Base-by-base conservation (phyloP, 2,888 invertebrate genomes). In the Tethea ocularis region DNA sequence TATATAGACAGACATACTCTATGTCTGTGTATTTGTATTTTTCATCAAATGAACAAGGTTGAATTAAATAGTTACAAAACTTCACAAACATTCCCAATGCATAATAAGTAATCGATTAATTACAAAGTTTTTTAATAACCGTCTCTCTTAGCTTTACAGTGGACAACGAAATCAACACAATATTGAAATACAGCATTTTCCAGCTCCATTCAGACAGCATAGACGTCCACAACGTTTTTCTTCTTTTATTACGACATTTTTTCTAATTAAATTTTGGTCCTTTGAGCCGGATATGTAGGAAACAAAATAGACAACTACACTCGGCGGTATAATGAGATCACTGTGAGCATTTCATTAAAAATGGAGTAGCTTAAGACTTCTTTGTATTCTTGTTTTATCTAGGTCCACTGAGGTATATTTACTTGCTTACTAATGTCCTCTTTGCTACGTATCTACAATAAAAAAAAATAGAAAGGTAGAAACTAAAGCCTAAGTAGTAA, bases 231-330 rank as follows among this genome's bases (percentile, higher is more conserved):
- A n/a, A n/a, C 41, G 41, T n/a, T 17, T 41, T 41, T 41, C 41
- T 17, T 41, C 41, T 41, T 41, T 41, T 41, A 41, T 41, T 41
- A 41, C 17, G 41, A 41, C 41, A 41, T 41, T 41, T 41, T 17
- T 41, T 41, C 17, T 41, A 41, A 41, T 41, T 41, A 41, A 41
- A 41, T 41, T 17, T 41, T 4, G 17, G 41, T 17, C 41, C 41
- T 41, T 41, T 41, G 41, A 41, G 41, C 41, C 8, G 6, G 36
- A 15, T 36, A 0, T 41, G 41, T 17, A 10, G 1, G 38, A 38
- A 38, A 38, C 3, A 5, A 38, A 38, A 38, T 15, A n/a, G 7
- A 26, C 26, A 38, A n/a, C 11, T 38, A 41, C 41, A 17, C 17
- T 17, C 17, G 41, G 17, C 6, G 17, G 4, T 17, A 17, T 38